Percentiles rank a stretch among this genome's conserved stretches.
phyloP scores from a whole-genome alignment of 1,140 invertebrate species.

The Polypedilum pembai region DNA sequence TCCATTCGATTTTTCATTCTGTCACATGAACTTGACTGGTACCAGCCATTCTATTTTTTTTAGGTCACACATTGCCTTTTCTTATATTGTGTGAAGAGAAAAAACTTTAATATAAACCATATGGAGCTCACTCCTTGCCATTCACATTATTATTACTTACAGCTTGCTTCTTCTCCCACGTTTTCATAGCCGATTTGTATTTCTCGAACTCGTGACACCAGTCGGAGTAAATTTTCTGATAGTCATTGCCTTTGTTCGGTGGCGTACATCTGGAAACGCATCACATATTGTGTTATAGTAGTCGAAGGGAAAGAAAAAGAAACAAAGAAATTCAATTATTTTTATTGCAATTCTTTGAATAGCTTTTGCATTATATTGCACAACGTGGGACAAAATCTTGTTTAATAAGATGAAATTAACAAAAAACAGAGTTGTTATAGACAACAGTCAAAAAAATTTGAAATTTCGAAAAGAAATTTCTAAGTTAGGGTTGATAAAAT shows the following conservation, averaged over 20 bases:
- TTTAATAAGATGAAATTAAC: too few species aligned
- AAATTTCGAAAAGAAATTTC: too few species aligned
- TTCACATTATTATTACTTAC: constrained; percentile 44
- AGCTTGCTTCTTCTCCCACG: constrained; percentile 65
- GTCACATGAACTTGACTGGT: constrained; percentile 10
- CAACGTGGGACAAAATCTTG: too few species aligned
- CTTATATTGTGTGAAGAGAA: neutral
- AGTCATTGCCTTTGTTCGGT: constrained; percentile 61
- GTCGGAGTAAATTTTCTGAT: constrained; percentile 67
- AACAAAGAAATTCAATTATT: constrained; percentile 23
- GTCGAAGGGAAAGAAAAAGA: constrained; percentile 15
- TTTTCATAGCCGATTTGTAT: constrained; percentile 69
- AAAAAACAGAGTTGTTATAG: too few species aligned
- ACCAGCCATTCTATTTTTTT: neutral
- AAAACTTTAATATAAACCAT: constrained; percentile 14
- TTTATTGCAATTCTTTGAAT: constrained; percentile 15
- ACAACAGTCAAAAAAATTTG: too few species aligned
- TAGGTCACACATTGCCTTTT: neutral
- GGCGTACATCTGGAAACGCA: constrained; percentile 51
- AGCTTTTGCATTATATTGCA: too few species aligned
- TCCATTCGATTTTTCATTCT: neutral
- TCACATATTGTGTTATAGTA: neutral
- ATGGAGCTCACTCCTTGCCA: neutral
- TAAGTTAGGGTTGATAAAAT: too few species aligned
- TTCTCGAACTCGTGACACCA: constrained; percentile 77